Conservation (phyloP, 2,797 vertebrate genomes). For the Gouania willdenowi region DNA sequence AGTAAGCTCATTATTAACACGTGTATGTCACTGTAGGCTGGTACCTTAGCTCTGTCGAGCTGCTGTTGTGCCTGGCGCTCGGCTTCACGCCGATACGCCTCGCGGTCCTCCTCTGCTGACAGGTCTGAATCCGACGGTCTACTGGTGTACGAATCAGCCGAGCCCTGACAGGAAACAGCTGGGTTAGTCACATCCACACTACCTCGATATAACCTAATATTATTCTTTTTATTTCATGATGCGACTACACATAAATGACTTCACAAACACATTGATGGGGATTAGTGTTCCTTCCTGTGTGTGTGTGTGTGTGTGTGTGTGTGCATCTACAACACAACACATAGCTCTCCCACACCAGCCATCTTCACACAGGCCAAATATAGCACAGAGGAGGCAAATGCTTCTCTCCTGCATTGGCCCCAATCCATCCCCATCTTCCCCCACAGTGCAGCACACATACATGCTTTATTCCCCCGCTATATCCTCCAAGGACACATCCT, state of each 20-base stretch:
- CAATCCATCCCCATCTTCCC: slow-evolving; percentile 58
- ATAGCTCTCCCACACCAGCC: slow-evolving; percentile 65
- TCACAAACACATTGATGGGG: slow-evolving; percentile 29
- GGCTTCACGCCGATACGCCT: slow-evolving; percentile 93
- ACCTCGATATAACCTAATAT: too few species aligned
- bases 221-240: too few species aligned
- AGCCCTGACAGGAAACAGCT: slow-evolving; percentile 76
- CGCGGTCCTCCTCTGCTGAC: slow-evolving; percentile 95
- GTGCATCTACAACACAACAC: slow-evolving; percentile 48
- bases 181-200: too few species aligned
- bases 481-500: slow-evolving; percentile 62
- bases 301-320: slow-evolving; percentile 16
- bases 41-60: slow-evolving; percentile 94
- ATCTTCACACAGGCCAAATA: slow-evolving; percentile 73
- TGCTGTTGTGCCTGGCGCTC: slow-evolving; percentile 94
- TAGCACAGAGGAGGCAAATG: slow-evolving; percentile 71
- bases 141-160: slow-evolving; percentile 96
- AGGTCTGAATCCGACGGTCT: slow-evolving; percentile 98
- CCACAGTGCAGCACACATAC: slow-evolving; percentile 61
- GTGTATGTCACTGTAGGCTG: background rate
- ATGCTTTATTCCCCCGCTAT: slow-evolving; percentile 58
- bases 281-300: too few species aligned
- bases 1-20: too few species aligned
- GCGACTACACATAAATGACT: too few species aligned
- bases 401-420: slow-evolving; percentile 63